Percentiles rank a stretch among this genome's conserved stretches.
Conservation (phyloP, 2,888 invertebrate genomes). For the Cylloceria caligata region DNA sequence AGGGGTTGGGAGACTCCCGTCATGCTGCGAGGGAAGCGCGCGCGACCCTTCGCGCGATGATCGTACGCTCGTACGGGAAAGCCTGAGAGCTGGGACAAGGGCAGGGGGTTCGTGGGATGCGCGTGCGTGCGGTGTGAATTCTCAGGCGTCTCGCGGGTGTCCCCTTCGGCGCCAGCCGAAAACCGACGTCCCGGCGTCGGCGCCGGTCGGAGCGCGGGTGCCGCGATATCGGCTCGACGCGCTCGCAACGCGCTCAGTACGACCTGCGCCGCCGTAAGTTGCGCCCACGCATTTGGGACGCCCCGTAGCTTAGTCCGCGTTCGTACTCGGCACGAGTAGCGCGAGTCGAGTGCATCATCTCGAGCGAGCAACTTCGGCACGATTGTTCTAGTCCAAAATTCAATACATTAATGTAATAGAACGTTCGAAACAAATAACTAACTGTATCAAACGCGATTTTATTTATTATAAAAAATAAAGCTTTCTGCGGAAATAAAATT, state of each 20-base stretch:
- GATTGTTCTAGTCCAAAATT: background rate
- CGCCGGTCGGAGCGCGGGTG: conserved; percentile 51
- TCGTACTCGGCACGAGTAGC: conserved; percentile 64
- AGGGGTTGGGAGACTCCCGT: conserved; percentile 33
- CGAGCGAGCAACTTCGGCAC: conserved; percentile 12
- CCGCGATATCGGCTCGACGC: conserved; percentile 48
- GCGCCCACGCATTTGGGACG: conserved; percentile 72
- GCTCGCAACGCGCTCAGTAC: conserved; percentile 72
- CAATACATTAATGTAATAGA: background rate
- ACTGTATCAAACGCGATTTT: background rate
- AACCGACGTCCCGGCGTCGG: conserved; percentile 67
- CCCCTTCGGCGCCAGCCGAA: conserved; percentile 67
- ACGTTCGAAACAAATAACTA: background rate
- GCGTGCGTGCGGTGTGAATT: conserved; percentile 40
- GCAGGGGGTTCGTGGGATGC: conserved; percentile 24
- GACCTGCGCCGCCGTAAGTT: conserved; percentile 75
- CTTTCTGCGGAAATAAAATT: conserved; percentile 14
- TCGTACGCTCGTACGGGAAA: conserved; percentile 30
- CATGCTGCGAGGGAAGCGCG: conserved; percentile 23
- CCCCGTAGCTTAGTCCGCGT: conserved; percentile 72
- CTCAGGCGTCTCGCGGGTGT: conserved; percentile 47
- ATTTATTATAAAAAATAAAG: background rate
- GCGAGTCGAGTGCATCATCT: conserved; percentile 45
- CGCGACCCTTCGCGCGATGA: conserved; percentile 58
- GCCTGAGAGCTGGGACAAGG: conserved; percentile 24